A percentile compares a stretch with the other conserved stretches of the same genome.
These are phyloP conservation scores for Suillia variegata DNA, from an alignment of 2,888 invertebrate genomes.

Conservation along the genomic window DNA sequence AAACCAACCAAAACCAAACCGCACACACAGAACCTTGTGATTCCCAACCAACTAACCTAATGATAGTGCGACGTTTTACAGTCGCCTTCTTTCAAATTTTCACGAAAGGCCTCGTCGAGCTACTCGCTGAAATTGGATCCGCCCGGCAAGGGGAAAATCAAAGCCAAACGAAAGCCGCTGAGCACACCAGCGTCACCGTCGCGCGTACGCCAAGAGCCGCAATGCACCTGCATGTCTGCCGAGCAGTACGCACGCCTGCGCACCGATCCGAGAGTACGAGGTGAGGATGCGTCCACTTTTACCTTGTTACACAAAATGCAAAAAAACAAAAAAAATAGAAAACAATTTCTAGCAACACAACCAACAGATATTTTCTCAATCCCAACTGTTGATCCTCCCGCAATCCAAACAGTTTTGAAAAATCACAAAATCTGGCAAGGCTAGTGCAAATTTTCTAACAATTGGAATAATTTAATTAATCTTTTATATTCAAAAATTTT, in stretches of 20 bases:
- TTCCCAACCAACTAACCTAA: slow-evolving; percentile 64
- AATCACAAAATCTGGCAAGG: too few species aligned
- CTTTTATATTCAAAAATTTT: too few species aligned
- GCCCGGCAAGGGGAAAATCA: slow-evolving; percentile 83
- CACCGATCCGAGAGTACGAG: slow-evolving; percentile 59
- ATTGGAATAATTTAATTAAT: too few species aligned
- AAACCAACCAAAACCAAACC: slow-evolving; percentile 42
- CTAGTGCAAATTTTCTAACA: too few species aligned
- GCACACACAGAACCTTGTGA: slow-evolving; percentile 63
- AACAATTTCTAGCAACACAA: slow-evolving; percentile 23
- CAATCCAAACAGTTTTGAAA: neutral
- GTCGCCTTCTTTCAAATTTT: slow-evolving; percentile 98
- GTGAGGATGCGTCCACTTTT: slow-evolving; percentile 39
- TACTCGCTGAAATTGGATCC: slow-evolving; percentile 94
- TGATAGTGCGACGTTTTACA: slow-evolving; percentile 74
- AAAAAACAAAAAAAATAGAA: slow-evolving; percentile 20
- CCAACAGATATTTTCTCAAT: too few species aligned
- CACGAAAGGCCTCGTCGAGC: slow-evolving; percentile 95
- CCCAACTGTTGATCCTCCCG: too few species aligned
- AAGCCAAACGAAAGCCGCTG: slow-evolving; percentile 86
- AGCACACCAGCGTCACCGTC: slow-evolving; percentile 95
- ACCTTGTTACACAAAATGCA: slow-evolving; percentile 19
- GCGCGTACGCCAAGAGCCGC: slow-evolving; percentile 76
- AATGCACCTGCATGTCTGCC: slow-evolving; percentile 94
- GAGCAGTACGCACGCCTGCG: slow-evolving; percentile 88